Percentiles rank a stretch among this genome's conserved stretches.
Evolutionary conservation across 2,797 vertebrate genomes (phyloP).

Genomic region (Naso thynnoides): DNA sequence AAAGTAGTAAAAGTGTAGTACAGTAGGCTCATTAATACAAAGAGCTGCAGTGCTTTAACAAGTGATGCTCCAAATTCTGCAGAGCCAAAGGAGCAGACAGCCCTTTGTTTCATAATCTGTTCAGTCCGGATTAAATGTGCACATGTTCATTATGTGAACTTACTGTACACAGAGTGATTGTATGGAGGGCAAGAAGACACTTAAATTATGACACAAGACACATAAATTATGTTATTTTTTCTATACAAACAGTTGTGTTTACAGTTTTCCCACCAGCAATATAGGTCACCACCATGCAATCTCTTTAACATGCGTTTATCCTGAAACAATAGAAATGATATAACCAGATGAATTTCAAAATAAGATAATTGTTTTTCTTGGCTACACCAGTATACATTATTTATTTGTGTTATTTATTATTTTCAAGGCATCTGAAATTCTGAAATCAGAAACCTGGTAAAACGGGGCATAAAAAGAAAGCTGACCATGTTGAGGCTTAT

Average conservation of each 20-base stretch:
- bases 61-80: constrained; percentile 50
- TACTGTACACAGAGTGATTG: constrained; percentile 29
- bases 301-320: neutral
- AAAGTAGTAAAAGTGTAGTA: constrained; percentile 31
- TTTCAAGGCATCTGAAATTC: no score
- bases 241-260: constrained; percentile 2
- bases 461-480: no score
- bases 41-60: constrained; percentile 34
- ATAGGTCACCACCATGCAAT: neutral
- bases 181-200: constrained; percentile 21
- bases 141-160: constrained; percentile 38
- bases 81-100: constrained; percentile 44
- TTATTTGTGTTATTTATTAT: neutral
- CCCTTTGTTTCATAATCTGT: constrained; percentile 58
- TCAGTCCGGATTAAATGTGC: constrained; percentile 46
- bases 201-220: no score
- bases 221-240: constrained; percentile 9
- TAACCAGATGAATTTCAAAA: neutral
- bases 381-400: neutral
- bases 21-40: constrained; percentile 51
- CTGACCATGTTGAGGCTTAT: no score
- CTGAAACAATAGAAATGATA: neutral
- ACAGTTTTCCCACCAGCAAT: constrained; percentile 2
- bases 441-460: neutral
- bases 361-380: neutral